A percentile compares a stretch with the other conserved stretches of the same genome.
These are phyloP conservation scores for Thripadectes ignobilis DNA, from an alignment of 2,797 vertebrate species.

Conservation along the genomic window DNA sequence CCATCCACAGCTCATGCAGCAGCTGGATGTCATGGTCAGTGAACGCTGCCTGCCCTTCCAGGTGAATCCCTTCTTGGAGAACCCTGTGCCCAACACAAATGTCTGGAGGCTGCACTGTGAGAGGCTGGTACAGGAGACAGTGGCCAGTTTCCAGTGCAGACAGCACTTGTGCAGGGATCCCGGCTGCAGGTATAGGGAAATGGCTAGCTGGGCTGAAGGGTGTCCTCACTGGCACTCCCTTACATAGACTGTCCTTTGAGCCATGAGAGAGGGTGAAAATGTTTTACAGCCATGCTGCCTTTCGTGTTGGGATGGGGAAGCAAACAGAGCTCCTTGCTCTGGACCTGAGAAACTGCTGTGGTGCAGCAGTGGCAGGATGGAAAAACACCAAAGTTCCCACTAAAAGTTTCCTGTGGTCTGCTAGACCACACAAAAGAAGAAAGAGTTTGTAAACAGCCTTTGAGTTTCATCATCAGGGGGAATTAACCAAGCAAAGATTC, in stretches of 20 bases:
- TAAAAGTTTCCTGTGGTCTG: not conserved
- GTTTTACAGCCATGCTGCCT: not conserved
- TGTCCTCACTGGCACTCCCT: not conserved
- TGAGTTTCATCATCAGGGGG: not conserved
- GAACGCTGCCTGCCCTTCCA: not conserved
- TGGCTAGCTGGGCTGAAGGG: not conserved
- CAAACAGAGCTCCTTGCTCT: not conserved
- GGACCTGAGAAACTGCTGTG: fast-evolving
- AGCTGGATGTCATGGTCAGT: not conserved
- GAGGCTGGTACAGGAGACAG: not conserved
- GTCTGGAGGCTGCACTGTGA: not conserved
- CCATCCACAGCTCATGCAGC: not conserved
- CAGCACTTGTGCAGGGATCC: not conserved
- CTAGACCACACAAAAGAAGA: not conserved
- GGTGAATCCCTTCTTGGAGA: not conserved
- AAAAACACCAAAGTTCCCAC: not conserved
- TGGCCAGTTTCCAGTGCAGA: not conserved
- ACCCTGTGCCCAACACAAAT: not conserved
- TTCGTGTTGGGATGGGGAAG: not conserved
- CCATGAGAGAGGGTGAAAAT: not conserved
- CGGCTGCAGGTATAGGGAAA: not conserved
- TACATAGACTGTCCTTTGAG: not conserved
- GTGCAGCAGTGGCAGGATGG: not conserved
- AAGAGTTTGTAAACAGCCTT: not conserved
- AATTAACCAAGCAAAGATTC: not conserved